phyloP scores from a whole-genome alignment of 2,888 invertebrate genomes.

The Caenorhabditis sp. region DNA sequence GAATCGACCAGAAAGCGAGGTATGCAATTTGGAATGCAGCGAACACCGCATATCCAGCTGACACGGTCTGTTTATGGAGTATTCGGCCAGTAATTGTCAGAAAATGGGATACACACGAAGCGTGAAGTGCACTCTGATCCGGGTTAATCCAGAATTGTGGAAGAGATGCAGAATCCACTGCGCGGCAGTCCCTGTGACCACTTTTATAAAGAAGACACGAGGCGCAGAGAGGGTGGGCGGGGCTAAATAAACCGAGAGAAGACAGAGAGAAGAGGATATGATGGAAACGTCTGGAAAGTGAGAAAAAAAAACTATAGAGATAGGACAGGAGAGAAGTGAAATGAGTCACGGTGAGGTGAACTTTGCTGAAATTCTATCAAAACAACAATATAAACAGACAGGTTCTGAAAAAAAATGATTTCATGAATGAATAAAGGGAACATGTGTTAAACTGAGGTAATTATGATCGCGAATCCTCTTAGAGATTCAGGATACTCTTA shows the following conservation, averaged over 20 bases:
- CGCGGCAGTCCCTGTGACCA: slow-evolving; percentile 43
- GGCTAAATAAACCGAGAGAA: slow-evolving; percentile 45
- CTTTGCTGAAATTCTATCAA: slow-evolving; percentile 30
- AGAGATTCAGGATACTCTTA: background rate
- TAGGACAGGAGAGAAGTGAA: background rate
- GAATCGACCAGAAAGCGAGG: slow-evolving; percentile 26
- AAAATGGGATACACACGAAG: slow-evolving; percentile 41
- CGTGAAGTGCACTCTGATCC: slow-evolving; percentile 61
- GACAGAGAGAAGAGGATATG: slow-evolving; percentile 18
- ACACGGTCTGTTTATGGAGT: slow-evolving; percentile 53
- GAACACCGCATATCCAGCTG: slow-evolving; percentile 32
- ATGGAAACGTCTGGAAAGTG: slow-evolving; percentile 45
- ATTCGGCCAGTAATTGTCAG: slow-evolving; percentile 26
- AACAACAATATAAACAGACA: slow-evolving; percentile 14
- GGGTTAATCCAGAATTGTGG: slow-evolving; percentile 58
- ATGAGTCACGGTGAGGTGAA: slow-evolving; percentile 35
- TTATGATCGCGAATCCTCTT: background rate
- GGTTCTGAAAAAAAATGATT: slow-evolving; percentile 29
- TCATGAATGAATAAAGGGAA: background rate
- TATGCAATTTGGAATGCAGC: slow-evolving; percentile 34
- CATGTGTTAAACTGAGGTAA: slow-evolving; percentile 17
- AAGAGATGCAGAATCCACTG: slow-evolving; percentile 27
- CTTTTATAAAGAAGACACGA: slow-evolving; percentile 49
- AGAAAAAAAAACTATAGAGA: slow-evolving; percentile 4
- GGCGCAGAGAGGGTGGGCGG: slow-evolving; percentile 40